A percentile compares a stretch with the other conserved stretches of the same genome.
Evolutionary conservation across 2,797 vertebrate species (phyloP).

Genomic region (Simalia tracyae): DNA sequence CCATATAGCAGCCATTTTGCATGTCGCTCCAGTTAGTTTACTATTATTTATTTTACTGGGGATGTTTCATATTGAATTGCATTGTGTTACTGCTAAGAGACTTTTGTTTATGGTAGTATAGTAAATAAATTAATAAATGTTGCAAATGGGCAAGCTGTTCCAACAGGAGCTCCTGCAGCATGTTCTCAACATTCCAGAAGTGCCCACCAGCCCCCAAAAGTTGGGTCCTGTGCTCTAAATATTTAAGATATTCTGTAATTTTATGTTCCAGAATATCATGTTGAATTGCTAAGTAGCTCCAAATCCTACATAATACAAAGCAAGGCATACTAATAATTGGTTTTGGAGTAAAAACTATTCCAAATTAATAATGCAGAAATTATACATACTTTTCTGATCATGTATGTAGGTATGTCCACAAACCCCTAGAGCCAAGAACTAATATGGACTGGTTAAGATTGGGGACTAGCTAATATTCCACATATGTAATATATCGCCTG

Average conservation of each 20-base stretch:
- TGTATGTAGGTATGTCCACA: neutral
- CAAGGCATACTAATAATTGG: neutral
- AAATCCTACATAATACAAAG: neutral
- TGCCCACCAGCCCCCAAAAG: neutral
- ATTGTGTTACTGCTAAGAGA: neutral
- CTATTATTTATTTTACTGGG: neutral
- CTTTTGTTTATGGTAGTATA: neutral
- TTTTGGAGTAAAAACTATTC: neutral
- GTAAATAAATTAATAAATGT: neutral
- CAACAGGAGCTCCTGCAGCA: neutral
- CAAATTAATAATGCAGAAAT: neutral
- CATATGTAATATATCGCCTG: neutral
- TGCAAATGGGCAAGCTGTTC: neutral
- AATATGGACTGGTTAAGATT: neutral
- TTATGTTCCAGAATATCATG: neutral
- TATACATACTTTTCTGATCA: neutral
- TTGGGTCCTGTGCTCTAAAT: neutral
- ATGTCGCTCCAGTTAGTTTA: neutral
- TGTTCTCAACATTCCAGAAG: neutral
- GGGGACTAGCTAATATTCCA: neutral
- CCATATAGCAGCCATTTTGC: neutral
- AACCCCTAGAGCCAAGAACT: neutral
- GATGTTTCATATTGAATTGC: neutral
- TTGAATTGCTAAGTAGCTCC: neutral
- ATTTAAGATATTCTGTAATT: neutral